Evolutionary conservation across 2,113 vertebrate genomes (phyloP), one percentile per base, ranked within the genome.

Genomic region (Otis tarda): DNA sequence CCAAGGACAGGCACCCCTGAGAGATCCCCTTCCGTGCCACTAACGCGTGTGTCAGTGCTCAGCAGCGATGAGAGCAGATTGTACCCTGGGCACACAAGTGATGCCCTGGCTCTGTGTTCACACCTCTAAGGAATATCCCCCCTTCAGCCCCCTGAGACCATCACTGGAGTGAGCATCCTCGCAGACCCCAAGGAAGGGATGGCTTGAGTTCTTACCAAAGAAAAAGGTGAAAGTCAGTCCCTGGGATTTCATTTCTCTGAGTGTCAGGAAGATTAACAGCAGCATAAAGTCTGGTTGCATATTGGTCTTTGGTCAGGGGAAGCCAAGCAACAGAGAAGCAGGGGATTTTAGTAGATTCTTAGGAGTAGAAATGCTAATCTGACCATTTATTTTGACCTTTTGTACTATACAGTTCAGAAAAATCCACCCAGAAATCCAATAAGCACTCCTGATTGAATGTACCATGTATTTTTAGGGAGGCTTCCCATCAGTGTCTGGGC

Each of bases 21-120:
- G 71, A 90, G 53, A 35, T 43, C 53, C 19, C 25, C 27, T 14
- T 47, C 43, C 0, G 3, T 21, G 57, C 1, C 37, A 28, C 86
- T 85, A 57, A 37, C 19, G 16, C 3, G 0, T 20, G 8, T 71
- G 68, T 52, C 53, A 25, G 22, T 1, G 0, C 53, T 39, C 57
- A 52, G 53, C n/a, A 55, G n/a, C 2, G 2, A 25, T 55, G 57
- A 69, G 55, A 85, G 21, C 50, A 78, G 37, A 50, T 7, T 4
- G 3, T 16, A 50, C 5, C 60, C 53, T 0, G 0, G 55, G 25
- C 25, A 81, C 45, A 43, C 1, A 6, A 74, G 33, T 6, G 33
- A 24, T 1, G 0, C 41, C 41, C 65, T 57, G 43, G 49, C 68
- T 69, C 74, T 63, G 63, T 59, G 39, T 56, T 61, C 50, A 37